These are phyloP conservation scores for Anthonomus grandis DNA, from an alignment of 1,140 invertebrate species.

Conservation along the genomic window DNA sequence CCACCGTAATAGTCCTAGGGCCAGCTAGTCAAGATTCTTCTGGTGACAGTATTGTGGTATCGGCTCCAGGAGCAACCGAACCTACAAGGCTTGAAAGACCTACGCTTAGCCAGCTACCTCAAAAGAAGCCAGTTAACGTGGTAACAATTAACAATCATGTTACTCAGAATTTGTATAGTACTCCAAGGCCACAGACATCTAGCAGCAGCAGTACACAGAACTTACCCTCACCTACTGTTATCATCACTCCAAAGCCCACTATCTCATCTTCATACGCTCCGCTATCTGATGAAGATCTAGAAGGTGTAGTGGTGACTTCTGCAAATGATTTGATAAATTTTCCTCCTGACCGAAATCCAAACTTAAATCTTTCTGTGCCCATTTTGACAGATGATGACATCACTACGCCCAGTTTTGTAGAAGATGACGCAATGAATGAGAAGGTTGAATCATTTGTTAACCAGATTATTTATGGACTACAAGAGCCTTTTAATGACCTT, in stretches of 20 bases:
- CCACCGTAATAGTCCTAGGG: slow-evolving; percentile 69
- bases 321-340: slow-evolving; percentile 73
- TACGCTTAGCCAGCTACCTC: slow-evolving; percentile 33
- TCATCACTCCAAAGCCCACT: slow-evolving; percentile 61
- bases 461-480: slow-evolving; percentile 75
- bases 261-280: slow-evolving; percentile 44
- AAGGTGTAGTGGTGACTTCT: slow-evolving; percentile 43
- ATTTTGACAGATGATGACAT: slow-evolving; percentile 54
- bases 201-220: slow-evolving; percentile 41
- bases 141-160: slow-evolving; percentile 59
- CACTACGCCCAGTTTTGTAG: slow-evolving; percentile 67
- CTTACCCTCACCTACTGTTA: slow-evolving; percentile 53
- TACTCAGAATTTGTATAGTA: slow-evolving; percentile 52
- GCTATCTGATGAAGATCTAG: slow-evolving; percentile 23
- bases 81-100: not conserved
- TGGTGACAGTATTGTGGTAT: slow-evolving; percentile 14
- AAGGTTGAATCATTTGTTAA: slow-evolving; percentile 79
- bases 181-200: slow-evolving; percentile 17
- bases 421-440: slow-evolving; percentile 70
- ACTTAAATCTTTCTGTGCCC: slow-evolving; percentile 65
- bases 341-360: slow-evolving; percentile 78
- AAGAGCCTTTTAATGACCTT: slow-evolving; percentile 75
- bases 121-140: slow-evolving; percentile 46
- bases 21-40: slow-evolving; percentile 48
- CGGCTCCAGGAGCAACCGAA: not conserved